Conservation (phyloP, 2,888 invertebrate species). For the Kryphioiulus occultus region DNA sequence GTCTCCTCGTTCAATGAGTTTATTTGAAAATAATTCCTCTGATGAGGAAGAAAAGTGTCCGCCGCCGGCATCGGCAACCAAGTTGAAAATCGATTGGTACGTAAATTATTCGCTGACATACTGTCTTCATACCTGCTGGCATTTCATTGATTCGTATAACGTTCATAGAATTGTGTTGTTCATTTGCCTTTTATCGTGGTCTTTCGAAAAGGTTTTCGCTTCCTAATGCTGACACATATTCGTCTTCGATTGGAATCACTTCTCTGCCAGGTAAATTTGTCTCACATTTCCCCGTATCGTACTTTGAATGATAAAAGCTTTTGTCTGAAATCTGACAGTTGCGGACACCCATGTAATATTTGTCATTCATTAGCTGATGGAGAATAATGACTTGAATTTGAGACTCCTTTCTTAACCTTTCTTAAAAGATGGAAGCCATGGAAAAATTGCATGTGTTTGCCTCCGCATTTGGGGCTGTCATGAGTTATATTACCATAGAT, state of each 20-base stretch:
- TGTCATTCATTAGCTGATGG: no score
- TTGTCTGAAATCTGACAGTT: neutral
- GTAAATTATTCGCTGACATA: neutral
- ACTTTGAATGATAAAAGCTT: neutral
- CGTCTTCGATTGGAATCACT: constrained; percentile 20
- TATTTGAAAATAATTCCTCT: neutral
- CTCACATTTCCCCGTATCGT: neutral
- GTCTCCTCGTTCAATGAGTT: neutral
- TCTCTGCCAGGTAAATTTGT: constrained; percentile 10
- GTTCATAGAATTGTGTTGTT: neutral
- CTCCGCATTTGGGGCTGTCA: no score
- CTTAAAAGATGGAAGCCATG: no score
- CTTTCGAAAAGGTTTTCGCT: neutral
- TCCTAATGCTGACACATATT: neutral
- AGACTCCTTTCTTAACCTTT: no score
- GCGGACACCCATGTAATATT: no score
- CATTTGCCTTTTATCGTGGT: neutral
- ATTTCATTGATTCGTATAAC: neutral
- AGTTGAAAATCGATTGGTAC: constrained; percentile 2
- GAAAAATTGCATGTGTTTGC: no score
- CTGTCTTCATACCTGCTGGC: neutral
- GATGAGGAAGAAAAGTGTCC: neutral
- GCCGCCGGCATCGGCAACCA: neutral
- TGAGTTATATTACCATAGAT: no score
- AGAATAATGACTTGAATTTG: no score